Percentiles rank a stretch among this genome's conserved stretches.
Conservation (phyloP, 2,888 invertebrate genomes). For the Homarus gammarus region DNA sequence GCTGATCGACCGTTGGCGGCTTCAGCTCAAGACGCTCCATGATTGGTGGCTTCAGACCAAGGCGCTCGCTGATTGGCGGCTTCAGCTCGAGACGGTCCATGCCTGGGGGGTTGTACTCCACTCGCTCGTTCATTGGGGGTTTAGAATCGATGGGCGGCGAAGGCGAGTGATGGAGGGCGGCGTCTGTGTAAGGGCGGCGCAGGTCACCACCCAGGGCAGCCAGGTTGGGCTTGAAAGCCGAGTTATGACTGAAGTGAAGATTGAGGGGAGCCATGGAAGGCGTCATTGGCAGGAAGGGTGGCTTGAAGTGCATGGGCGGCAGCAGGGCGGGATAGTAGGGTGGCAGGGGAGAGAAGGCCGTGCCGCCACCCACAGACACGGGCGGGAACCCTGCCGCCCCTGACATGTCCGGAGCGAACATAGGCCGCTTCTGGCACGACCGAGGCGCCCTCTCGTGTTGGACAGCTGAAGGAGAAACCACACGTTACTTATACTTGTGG, state of each 20-base stretch:
- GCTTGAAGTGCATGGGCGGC: slow-evolving; percentile 72
- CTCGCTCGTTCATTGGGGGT: slow-evolving; percentile 40
- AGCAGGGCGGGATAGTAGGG: slow-evolving; percentile 72
- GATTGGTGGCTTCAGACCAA: slow-evolving; percentile 55
- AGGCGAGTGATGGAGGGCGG: slow-evolving; percentile 34
- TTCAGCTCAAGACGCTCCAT: slow-evolving; percentile 44
- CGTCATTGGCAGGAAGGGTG: slow-evolving; percentile 70
- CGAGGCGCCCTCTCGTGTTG: slow-evolving; percentile 94
- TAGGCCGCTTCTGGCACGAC: slow-evolving; percentile 74
- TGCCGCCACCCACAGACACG: slow-evolving; percentile 56
- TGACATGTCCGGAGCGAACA: slow-evolving; percentile 70
- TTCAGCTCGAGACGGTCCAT: slow-evolving; percentile 35
- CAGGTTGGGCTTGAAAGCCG: slow-evolving; percentile 73
- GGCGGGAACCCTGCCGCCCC: slow-evolving; percentile 59
- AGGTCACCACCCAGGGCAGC: slow-evolving; percentile 38
- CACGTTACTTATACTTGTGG: too few relatives aligned
- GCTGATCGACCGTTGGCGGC: slow-evolving; percentile 29
- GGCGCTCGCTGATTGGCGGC: slow-evolving; percentile 48
- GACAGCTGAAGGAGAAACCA: slow-evolving; percentile 84
- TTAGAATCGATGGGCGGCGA: slow-evolving; percentile 62
- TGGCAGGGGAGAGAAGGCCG: slow-evolving; percentile 61
- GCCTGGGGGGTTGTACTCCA: slow-evolving; percentile 3
- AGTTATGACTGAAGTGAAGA: slow-evolving; percentile 73
- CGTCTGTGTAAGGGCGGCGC: slow-evolving; percentile 37
- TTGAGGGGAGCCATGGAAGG: slow-evolving; percentile 73